Base-by-base conservation (phyloP, 1,140 invertebrate genomes). In the Acromyrmex echinatior region DNA sequence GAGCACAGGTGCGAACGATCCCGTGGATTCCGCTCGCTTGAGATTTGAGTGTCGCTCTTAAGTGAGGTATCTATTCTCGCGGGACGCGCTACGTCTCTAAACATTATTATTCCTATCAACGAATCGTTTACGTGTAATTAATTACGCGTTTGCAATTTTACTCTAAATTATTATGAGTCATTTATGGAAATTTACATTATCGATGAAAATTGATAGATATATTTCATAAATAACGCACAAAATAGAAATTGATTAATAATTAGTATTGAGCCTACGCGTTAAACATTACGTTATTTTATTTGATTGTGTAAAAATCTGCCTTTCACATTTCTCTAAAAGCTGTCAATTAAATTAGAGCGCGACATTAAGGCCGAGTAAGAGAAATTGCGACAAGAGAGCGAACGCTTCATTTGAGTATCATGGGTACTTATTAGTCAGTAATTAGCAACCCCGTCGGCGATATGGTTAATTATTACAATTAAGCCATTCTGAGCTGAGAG, bases 401-500 rank as follows among this genome's bases (percentile, higher is more conserved):
- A 18, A 86, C 6, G 39, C 60, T 66, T 56, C 66, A 73, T 65
- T 85, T 73, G 73, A 85, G 80, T 35, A 63, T 0, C n/a, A 56
- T 1, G 58, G 1, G 45, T 73, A 56, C 56, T 89, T 89, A 86
- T 90, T 89, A 89, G 70, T 45, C 63, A 14, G 51, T 86, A 90
- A 90, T 86, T 90, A 89, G 84, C 58, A 71, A 73, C 63, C 70
- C 56, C 45, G 28, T n/a, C 14, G 10, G 49, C 82, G 49, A 79
- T 86, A 62, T 31, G 9, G 62, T 76, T 73, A 79, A 88, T 76
- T 60, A 56, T 90, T 81, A 65, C 79, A 86, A 90, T 89, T 90
- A 89, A 87, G 58, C 53, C 66, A 21, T 35, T 49, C 73, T 28
- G n/a, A n/a, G 73, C 21, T 70, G 76, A 31, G 2, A 51, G 28